Base-by-base conservation (phyloP, 2,113 vertebrate genomes). In the Dendropsophus ebraccatus region DNA sequence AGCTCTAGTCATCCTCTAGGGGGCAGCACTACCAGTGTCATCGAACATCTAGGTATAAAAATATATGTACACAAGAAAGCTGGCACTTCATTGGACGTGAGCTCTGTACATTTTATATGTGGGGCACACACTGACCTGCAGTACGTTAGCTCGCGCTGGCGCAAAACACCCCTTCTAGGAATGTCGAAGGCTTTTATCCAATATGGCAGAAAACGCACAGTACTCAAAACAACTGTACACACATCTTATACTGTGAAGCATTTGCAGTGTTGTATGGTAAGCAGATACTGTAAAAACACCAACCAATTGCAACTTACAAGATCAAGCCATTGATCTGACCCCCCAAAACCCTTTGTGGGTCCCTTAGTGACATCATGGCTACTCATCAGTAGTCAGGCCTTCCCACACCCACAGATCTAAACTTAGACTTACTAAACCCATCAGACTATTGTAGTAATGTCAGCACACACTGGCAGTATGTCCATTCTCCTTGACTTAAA, bases 11-110 rank as follows among this genome's bases (percentile, higher is more conserved):
- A 21, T 50, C 60, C 60, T 47, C 5, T 70, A 65, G 32, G 50
- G 50, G 70, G 81, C 30, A 56, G 69, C 49, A 73, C 82, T 58
- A 83, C n/a, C 8, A 17, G 14, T 19, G 70, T 60, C 12, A 30
- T 60, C 25, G 28, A 60, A 56, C 17, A 2, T 75, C 19, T 23
- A 67, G 19, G n/a, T 85, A 79, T 69, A 85, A 79, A 78, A 85
- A 85, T 85, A 70, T 54, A 79, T 80, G 32, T 25, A 58, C 76
- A 79, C 76, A 54, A 70, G 28, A 41, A 52, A 73, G 76, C 76
- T 49, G 84, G 76, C 76, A 86, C 65, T 45, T 32, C 3, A 70
- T n/a, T 21, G 52, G 45, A 77, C 60, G 28, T 6, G 74, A 65
- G 56, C 83, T 8, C 13, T 32, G 41, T 49, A 16, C 23, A 32